phyloP scores from a whole-genome alignment of 2,797 vertebrate genomes.

The Aldrovandia affinis region DNA sequence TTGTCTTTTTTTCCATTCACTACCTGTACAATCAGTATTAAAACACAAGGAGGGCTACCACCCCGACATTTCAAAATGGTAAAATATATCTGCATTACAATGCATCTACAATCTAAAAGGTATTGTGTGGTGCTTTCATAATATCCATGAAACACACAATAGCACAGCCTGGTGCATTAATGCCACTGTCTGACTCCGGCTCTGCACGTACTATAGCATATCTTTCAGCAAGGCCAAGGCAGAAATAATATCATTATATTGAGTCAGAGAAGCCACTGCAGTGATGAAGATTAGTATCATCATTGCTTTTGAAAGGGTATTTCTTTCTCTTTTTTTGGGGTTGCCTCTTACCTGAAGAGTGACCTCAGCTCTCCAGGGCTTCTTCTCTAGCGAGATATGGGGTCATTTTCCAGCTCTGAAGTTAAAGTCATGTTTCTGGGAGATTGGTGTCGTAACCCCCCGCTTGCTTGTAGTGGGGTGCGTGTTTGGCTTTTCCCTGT shows the following conservation, averaged over 20 bases:
- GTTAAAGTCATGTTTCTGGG: constrained; percentile 63
- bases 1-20: no score
- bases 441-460: constrained; percentile 69
- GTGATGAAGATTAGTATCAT: background rate
- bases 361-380: constrained; percentile 63
- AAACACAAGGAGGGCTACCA: background rate
- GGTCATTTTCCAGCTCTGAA: constrained; percentile 68
- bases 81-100: background rate
- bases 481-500: constrained; percentile 65
- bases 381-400: constrained; percentile 63
- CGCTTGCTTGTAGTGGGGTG: constrained; percentile 69
- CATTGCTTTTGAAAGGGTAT: constrained; percentile 65
- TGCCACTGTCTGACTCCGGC: background rate
- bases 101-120: background rate
- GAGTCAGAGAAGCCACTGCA: background rate
- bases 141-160: background rate
- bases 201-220: background rate
- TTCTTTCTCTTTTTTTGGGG: constrained; percentile 61
- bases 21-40: background rate
- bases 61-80: background rate
- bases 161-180: background rate
- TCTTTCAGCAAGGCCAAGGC: background rate
- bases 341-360: constrained; percentile 62
- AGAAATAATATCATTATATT: background rate
- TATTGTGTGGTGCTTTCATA: background rate